phyloP scores from a whole-genome alignment of 1,140 invertebrate species.

The Drosophila ironensis region DNA sequence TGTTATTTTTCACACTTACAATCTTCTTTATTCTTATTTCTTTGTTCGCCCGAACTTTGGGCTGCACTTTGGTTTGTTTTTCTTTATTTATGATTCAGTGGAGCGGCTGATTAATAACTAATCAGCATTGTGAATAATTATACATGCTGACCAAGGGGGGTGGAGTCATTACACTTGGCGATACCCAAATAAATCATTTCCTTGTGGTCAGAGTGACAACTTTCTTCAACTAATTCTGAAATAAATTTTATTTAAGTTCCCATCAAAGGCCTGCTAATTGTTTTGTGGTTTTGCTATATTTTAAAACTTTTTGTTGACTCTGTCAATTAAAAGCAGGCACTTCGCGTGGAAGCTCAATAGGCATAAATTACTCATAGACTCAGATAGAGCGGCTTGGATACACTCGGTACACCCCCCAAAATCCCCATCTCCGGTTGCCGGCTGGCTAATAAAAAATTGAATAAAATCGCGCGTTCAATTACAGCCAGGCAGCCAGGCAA shows the following conservation, averaged over 20 bases:
- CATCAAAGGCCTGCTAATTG: conserved; percentile 10
- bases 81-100: conserved; percentile 27
- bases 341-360: conserved; percentile 36
- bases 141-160: not conserved
- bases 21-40: conserved; percentile 7
- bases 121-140: conserved; percentile 34
- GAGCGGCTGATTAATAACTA: conserved; percentile 38
- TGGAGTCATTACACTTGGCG: not conserved
- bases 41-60: conserved; percentile 19
- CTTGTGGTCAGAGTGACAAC: too few species aligned
- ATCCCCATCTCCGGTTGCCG: not conserved
- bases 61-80: conserved; percentile 13
- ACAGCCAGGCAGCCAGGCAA: too few species aligned
- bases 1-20: not conserved
- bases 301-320: conserved; percentile 5
- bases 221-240: too few species aligned
- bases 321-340: conserved; percentile 27
- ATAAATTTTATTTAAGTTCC: too few species aligned
- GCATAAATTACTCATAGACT: conserved; percentile 42
- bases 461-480: conserved; percentile 77
- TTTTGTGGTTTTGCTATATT: not conserved
- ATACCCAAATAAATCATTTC: conserved; percentile 1
- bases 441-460: conserved; percentile 74
- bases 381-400: conserved; percentile 5
- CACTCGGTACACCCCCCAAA: not conserved